Evolutionary conservation across 2,888 invertebrate species (phyloP).

Genomic region (Parelbella ahira): DNA sequence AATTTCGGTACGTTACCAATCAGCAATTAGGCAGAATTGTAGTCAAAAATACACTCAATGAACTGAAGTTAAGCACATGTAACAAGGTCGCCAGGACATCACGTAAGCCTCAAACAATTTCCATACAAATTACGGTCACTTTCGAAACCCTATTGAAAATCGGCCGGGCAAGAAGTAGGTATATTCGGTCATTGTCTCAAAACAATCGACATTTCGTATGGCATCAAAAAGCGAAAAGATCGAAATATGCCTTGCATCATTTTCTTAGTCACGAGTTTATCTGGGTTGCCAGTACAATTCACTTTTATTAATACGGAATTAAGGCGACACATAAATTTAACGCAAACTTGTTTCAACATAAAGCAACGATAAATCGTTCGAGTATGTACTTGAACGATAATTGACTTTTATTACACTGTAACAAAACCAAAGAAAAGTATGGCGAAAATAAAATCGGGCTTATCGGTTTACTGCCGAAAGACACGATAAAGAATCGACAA

Average conservation of each 20-base stretch:
- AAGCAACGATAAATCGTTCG: slow-evolving; percentile 31
- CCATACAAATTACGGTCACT: slow-evolving; percentile 73
- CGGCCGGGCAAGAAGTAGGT: slow-evolving; percentile 48
- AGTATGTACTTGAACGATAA: slow-evolving; percentile 22
- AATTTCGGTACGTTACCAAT: no score
- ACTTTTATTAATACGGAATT: slow-evolving; percentile 58
- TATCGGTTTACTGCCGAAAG: background rate
- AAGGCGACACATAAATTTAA: slow-evolving; percentile 47
- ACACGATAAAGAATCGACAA: no score
- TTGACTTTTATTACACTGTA: background rate
- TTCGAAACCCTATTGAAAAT: slow-evolving; percentile 70
- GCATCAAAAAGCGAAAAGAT: slow-evolving; percentile 17
- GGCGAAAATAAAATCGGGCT: background rate
- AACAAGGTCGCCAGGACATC: slow-evolving; percentile 61
- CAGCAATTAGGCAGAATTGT: no score
- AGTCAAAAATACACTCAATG: no score
- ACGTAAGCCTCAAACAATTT: slow-evolving; percentile 59
- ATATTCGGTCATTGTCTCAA: slow-evolving; percentile 57
- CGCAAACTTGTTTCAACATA: slow-evolving; percentile 37
- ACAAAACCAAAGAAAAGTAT: no score
- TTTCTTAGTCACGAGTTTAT: slow-evolving; percentile 59
- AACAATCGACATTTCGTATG: slow-evolving; percentile 31
- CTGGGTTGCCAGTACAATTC: slow-evolving; percentile 50
- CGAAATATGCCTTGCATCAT: slow-evolving; percentile 48
- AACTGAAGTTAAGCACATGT: slow-evolving; percentile 57